Conservation (phyloP, 1,140 invertebrate species). For the Thereuonema tuberculata region DNA sequence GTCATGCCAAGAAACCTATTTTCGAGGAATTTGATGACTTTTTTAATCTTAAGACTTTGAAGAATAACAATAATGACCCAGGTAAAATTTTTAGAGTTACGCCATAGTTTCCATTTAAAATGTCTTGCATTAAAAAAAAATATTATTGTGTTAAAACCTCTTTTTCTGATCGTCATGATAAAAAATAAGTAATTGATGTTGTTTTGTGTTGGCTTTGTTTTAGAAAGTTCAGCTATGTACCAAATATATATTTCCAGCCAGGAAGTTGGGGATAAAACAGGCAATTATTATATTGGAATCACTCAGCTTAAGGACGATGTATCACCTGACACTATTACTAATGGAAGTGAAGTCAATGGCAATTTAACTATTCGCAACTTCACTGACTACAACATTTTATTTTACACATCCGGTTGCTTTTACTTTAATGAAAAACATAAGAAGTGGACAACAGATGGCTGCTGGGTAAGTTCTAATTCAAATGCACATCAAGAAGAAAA, state of each 20-base stretch:
- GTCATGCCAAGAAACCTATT: neutral
- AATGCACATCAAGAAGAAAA: too few species aligned
- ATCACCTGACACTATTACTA: neutral
- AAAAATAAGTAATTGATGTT: too few species aligned
- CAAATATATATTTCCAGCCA: neutral
- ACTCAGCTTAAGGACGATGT: neutral
- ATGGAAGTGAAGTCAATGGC: neutral
- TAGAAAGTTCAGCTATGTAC: too few species aligned
- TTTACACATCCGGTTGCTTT: constrained; percentile 23
- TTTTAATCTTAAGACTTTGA: neutral
- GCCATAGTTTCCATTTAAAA: too few species aligned
- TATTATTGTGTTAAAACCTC: too few species aligned
- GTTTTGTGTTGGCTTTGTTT: too few species aligned
- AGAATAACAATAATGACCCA: neutral
- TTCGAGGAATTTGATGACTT: neutral
- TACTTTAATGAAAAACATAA: constrained; percentile 23
- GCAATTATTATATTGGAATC: neutral
- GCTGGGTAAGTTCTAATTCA: constrained; percentile 20
- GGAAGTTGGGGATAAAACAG: neutral
- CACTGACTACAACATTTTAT: neutral
- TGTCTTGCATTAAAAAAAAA: too few species aligned
- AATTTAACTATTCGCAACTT: too few species aligned
- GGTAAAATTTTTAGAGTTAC: too few species aligned
- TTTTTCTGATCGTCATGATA: too few species aligned
- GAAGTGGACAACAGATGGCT: constrained; percentile 24